Evolutionary conservation across 2,888 invertebrate species (phyloP).

Genomic region (Pseudococcus jackbeardsleyi): DNA sequence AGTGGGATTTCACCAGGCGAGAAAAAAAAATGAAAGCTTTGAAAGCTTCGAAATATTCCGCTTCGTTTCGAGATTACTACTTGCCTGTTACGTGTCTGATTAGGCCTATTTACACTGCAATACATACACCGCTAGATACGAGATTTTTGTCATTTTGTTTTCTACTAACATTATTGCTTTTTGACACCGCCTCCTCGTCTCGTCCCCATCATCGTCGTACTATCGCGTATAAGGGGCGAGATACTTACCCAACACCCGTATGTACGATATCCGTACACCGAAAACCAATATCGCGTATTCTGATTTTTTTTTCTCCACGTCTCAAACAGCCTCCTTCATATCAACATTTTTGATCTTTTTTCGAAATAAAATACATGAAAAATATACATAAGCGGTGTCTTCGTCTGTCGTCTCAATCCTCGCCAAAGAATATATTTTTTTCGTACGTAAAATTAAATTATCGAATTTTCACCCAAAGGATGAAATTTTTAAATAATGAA

Average conservation of each 20-base stretch:
- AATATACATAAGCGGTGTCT: constrained; percentile 32
- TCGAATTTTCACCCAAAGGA: background rate
- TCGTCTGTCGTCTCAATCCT: background rate
- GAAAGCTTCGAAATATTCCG: constrained; percentile 59
- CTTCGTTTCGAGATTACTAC: constrained; percentile 56
- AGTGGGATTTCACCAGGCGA: constrained; percentile 31
- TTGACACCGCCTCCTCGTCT: constrained; percentile 27
- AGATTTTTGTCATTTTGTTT: constrained; percentile 63
- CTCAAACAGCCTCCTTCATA: constrained; percentile 16
- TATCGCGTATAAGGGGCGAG: background rate
- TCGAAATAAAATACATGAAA: constrained; percentile 28
- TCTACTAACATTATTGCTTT: constrained; percentile 56
- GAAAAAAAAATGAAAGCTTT: constrained; percentile 50
- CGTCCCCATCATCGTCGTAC: background rate
- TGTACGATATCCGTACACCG: background rate
- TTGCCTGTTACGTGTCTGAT: constrained; percentile 64
- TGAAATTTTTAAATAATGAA: constrained; percentile 2
- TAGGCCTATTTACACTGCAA: constrained; percentile 62
- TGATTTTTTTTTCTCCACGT: background rate
- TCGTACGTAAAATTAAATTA: background rate
- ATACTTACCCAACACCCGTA: background rate
- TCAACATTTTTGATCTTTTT: constrained; percentile 27
- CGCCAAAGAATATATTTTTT: background rate
- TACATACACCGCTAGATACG: constrained; percentile 54
- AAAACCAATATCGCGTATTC: constrained; percentile 54